Percentiles rank a stretch among this genome's conserved stretches.
Evolutionary conservation across 1,140 invertebrate species (phyloP).

Genomic region (Leptopilina boulardi): DNA sequence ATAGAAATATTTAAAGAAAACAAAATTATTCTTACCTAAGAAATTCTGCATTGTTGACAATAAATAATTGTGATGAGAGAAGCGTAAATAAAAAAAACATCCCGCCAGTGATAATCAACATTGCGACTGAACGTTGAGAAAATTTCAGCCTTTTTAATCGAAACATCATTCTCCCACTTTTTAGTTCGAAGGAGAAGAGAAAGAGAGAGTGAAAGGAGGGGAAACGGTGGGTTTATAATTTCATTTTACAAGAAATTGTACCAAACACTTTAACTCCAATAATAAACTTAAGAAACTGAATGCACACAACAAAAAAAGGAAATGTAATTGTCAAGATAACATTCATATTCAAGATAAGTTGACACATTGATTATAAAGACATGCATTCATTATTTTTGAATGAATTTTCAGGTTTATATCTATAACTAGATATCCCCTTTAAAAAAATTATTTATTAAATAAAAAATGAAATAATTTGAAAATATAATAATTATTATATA

Average conservation of each 20-base stretch:
- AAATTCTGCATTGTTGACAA: conserved; percentile 36
- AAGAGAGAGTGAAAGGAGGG: conserved; percentile 48
- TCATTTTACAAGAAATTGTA: not conserved
- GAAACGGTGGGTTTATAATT: conserved; percentile 9
- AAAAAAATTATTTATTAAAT: too few relatives aligned
- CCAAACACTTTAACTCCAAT: not conserved
- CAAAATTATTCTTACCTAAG: conserved; percentile 44
- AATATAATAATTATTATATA: too few relatives aligned
- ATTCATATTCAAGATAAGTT: too few relatives aligned
- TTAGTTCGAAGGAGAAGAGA: conserved; percentile 34
- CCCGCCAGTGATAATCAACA: conserved; percentile 45
- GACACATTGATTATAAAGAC: too few relatives aligned
- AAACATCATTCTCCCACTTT: conserved; percentile 57
- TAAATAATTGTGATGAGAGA: conserved; percentile 43
- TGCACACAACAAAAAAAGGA: too few relatives aligned
- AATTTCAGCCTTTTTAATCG: conserved; percentile 44
- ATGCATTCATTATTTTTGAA: too few relatives aligned
- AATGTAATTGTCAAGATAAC: too few relatives aligned
- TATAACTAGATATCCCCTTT: too few relatives aligned
- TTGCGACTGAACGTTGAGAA: conserved; percentile 44
- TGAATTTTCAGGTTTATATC: too few relatives aligned
- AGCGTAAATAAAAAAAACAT: conserved; percentile 57
- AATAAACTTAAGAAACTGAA: too few relatives aligned
- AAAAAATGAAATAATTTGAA: too few relatives aligned
- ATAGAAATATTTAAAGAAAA: not conserved